Conservation (phyloP, 2,797 vertebrate species). For the Tragelaphus oryx region DNA sequence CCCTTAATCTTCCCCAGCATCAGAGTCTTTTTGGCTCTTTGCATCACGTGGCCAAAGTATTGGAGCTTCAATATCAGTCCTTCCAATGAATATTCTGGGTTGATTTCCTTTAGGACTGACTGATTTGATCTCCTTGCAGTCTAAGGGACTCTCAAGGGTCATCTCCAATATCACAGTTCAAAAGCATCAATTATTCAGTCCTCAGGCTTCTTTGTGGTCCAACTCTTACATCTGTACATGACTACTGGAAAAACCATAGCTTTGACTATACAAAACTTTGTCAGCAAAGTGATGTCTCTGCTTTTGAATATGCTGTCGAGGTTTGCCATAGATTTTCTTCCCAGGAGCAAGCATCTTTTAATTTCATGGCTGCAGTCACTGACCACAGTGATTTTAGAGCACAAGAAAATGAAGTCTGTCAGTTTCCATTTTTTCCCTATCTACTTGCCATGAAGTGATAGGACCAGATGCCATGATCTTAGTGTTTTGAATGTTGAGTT, state of each 20-base stretch:
- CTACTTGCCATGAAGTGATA: not conserved
- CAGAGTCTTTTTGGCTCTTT: not conserved
- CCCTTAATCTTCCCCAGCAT: not conserved
- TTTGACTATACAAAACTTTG: not conserved
- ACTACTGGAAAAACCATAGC: not conserved
- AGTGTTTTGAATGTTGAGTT: not conserved
- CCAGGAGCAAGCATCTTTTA: not conserved
- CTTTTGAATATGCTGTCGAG: not conserved
- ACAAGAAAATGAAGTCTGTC: not conserved
- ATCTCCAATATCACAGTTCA: not conserved
- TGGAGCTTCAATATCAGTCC: not conserved
- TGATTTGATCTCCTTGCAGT: not conserved
- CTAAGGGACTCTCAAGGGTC: not conserved
- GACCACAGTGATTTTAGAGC: not conserved
- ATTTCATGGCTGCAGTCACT: not conserved
- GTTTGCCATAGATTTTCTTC: not conserved
- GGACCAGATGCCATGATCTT: not conserved
- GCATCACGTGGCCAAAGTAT: not conserved
- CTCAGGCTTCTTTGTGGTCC: not conserved
- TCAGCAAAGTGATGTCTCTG: not conserved
- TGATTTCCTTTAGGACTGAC: not conserved
- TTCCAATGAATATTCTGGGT: not conserved
- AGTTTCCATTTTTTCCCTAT: not conserved
- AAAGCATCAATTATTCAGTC: not conserved
- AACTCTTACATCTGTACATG: not conserved